Percentiles rank a stretch among this genome's conserved stretches.
Conservation (phyloP, 2,113 vertebrate species). For the Setophaga petechia region DNA sequence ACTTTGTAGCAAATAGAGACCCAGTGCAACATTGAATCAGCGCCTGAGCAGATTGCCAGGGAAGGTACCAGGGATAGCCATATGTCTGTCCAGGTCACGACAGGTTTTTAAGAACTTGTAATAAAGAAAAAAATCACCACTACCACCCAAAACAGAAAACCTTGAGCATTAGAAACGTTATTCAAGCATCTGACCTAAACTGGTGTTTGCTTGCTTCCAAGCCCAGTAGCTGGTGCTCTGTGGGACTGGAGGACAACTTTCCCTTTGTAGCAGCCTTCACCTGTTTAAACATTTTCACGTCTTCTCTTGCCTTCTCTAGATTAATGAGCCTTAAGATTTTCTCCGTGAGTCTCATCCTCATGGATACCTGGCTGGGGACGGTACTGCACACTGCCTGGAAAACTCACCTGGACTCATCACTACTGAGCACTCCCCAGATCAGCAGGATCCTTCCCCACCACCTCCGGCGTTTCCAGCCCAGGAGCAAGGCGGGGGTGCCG, state of each 20-base stretch:
- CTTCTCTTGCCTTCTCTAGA: not conserved
- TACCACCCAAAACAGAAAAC: not conserved
- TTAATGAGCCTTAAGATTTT: not conserved
- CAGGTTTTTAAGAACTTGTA: not conserved
- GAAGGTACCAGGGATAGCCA: not conserved
- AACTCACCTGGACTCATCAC: not conserved
- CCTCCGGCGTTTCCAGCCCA: not conserved
- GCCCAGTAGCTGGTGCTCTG: not conserved
- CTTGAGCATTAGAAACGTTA: not conserved
- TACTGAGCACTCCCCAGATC: not conserved
- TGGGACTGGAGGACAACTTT: not conserved
- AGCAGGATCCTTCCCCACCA: not conserved
- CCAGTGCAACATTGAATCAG: not conserved
- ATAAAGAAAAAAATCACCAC: not conserved
- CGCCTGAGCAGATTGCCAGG: not conserved
- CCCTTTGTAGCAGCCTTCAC: not conserved
- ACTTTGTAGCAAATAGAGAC: not conserved
- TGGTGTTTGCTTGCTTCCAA: not conserved
- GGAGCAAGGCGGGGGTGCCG: accelerated
- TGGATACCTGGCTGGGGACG: not conserved
- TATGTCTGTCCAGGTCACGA: not conserved
- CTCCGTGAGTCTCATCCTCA: too few relatives aligned
- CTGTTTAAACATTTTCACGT: not conserved
- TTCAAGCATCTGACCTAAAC: not conserved
- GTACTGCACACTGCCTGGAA: not conserved